Conservation (phyloP, 2,888 invertebrate species). For the Furcula furcula region DNA sequence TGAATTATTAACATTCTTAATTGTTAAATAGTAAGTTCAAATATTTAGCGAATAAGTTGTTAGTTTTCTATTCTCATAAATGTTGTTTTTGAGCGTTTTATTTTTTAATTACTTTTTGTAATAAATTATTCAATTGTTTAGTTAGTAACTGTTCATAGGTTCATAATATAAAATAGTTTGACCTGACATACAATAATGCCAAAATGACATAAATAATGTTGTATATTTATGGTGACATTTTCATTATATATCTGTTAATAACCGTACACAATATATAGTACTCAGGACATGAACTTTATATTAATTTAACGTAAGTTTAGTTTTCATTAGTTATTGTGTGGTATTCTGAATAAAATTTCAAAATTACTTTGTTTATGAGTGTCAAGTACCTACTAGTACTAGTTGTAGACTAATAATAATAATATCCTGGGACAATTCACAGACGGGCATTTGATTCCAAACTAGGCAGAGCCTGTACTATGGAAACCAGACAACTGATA, state of each 20-base stretch:
- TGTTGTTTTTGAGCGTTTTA: conserved; percentile 6
- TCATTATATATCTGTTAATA: too few relatives aligned
- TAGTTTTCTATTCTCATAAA: conserved; percentile 4
- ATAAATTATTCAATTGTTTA: conserved; percentile 1
- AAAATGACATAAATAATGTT: conserved; percentile 27
- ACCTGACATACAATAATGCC: conserved; percentile 21
- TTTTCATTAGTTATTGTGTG: conserved; percentile 36
- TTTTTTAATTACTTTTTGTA: conserved; percentile 3
- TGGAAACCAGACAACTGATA: too few relatives aligned
- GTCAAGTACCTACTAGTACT: neutral
- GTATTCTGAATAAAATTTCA: conserved; percentile 30
- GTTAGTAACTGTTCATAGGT: neutral
- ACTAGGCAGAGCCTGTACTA: too few relatives aligned
- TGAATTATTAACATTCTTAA: conserved; percentile 32
- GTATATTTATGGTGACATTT: conserved; percentile 38
- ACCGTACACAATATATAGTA: too few relatives aligned
- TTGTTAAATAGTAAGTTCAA: conserved; percentile 12
- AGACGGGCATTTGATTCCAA: too few relatives aligned
- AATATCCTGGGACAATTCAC: too few relatives aligned
- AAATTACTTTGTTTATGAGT: neutral
- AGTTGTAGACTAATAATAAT: too few relatives aligned
- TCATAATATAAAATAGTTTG: conserved; percentile 1
- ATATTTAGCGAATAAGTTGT: conserved; percentile 12
- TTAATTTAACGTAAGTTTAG: conserved; percentile 16
- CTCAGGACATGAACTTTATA: conserved; percentile 33